Evolutionary conservation across 2,888 invertebrate species (phyloP).

Genomic region (Drosophila eohydei): DNA sequence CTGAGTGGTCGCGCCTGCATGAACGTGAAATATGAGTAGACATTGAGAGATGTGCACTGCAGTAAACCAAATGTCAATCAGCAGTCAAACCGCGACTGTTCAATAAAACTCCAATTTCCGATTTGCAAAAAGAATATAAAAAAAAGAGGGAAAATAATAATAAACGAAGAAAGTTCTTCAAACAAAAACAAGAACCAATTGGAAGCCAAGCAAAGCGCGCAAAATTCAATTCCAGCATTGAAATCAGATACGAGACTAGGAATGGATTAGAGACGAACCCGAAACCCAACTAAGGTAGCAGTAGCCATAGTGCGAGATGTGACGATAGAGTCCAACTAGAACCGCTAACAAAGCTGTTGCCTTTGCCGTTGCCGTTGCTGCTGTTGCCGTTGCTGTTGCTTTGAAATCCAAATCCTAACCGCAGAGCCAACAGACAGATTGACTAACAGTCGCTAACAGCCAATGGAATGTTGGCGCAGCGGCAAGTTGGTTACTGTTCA

Average conservation of each 20-base stretch:
- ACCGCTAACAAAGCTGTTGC: constrained; percentile 21
- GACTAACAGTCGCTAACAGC: constrained; percentile 14
- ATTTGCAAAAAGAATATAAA: constrained; percentile 21
- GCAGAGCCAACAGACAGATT: constrained; percentile 44
- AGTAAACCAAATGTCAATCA: constrained; percentile 73
- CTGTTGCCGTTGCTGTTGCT: constrained; percentile 12
- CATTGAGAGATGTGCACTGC: constrained; percentile 24
- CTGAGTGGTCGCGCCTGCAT: constrained; percentile 3
- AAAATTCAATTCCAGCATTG: constrained; percentile 71
- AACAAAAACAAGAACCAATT: constrained; percentile 42
- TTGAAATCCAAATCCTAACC: constrained; percentile 65
- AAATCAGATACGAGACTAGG: constrained; percentile 63
- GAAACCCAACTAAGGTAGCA: constrained; percentile 39
- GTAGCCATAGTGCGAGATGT: constrained; percentile 15
- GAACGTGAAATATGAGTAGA: constrained; percentile 61
- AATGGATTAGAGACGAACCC: constrained; percentile 36
- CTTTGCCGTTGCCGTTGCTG: constrained; percentile 12
- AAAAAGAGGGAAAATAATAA: constrained; percentile 17
- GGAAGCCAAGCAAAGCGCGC: constrained; percentile 43
- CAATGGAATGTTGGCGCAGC: constrained; percentile 67
- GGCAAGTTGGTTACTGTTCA: constrained; percentile 27
- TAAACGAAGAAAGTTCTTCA: constrained; percentile 37
- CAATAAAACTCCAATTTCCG: constrained; percentile 73
- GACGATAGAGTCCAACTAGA: constrained; percentile 5
- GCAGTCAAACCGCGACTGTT: constrained; percentile 67